A percentile compares a stretch with the other conserved stretches of the same genome.
phyloP scores from a whole-genome alignment of 2,888 invertebrate genomes.

The Drosophila meridionalis region DNA sequence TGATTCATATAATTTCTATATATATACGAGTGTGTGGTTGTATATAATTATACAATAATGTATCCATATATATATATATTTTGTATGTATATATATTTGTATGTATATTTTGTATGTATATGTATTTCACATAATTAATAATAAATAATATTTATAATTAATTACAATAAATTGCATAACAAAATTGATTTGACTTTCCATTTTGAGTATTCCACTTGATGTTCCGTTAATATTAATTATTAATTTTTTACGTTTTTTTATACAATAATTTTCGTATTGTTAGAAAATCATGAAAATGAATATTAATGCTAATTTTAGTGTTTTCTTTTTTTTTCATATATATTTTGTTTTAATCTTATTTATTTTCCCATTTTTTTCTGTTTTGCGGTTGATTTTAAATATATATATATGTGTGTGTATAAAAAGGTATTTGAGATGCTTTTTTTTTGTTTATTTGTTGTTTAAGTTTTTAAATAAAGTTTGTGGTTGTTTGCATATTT shows the following conservation, averaged over 20 bases:
- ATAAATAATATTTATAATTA: constrained; percentile 75
- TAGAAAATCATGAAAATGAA: constrained; percentile 65
- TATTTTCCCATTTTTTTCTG: constrained; percentile 8
- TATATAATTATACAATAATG: constrained; percentile 59
- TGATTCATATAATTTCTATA: constrained; percentile 48
- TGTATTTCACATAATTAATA: constrained; percentile 59
- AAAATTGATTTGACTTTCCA: constrained; percentile 57
- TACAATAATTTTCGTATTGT: constrained; percentile 42
- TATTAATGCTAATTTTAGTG: constrained; percentile 44
- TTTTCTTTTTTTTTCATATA: constrained; percentile 15
- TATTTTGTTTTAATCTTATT: constrained; percentile 14
- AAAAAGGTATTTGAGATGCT: constrained; percentile 23
- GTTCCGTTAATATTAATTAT: constrained; percentile 50
- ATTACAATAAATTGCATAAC: constrained; percentile 79
- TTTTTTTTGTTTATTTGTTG: constrained; percentile 6
- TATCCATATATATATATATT: constrained; percentile 31
- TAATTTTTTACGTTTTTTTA: constrained; percentile 37
- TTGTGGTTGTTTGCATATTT: constrained; percentile 3
- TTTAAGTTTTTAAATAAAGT: constrained; percentile 3
- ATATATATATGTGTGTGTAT: constrained; percentile 28
- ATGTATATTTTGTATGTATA: constrained; percentile 29
- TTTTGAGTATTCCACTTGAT: constrained; percentile 27
- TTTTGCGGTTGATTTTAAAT: constrained; percentile 43
- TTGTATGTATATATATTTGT: constrained; percentile 39
- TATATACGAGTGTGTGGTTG: constrained; percentile 32